Evolutionary conservation across 2,888 invertebrate species (phyloP).

Genomic region (Amblyjoppa fuscipennis): DNA sequence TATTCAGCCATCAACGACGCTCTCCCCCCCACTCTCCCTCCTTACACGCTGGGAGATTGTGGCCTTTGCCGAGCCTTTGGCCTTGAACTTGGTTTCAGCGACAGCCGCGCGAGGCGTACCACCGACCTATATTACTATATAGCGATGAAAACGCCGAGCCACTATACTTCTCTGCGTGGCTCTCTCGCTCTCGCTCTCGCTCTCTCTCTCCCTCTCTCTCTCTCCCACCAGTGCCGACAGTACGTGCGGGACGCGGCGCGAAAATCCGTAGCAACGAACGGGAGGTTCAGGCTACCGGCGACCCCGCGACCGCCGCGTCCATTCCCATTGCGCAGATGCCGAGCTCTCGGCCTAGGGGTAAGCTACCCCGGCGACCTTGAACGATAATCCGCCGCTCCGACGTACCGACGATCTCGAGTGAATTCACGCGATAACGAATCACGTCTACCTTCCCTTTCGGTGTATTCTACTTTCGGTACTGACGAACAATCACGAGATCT

Average conservation of each 20-base stretch:
- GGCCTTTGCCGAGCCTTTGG: slow-evolving; percentile 85
- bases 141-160: slow-evolving; percentile 59
- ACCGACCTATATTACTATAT: slow-evolving; percentile 82
- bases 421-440: neutral
- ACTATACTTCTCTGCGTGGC: slow-evolving; percentile 36
- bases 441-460: too few species aligned
- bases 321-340: slow-evolving; percentile 75
- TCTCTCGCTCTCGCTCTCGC: slow-evolving; percentile 3
- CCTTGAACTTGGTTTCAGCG: slow-evolving; percentile 86
- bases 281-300: slow-evolving; percentile 32
- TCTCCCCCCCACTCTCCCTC: slow-evolving; percentile 66
- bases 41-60: slow-evolving; percentile 77
- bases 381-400: slow-evolving; percentile 70
- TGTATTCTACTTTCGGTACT: neutral
- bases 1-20: slow-evolving; percentile 82
- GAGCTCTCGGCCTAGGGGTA: slow-evolving; percentile 73
- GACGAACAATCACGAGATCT: neutral
- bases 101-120: slow-evolving; percentile 84
- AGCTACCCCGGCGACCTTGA: slow-evolving; percentile 78
- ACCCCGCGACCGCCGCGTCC: slow-evolving; percentile 24
- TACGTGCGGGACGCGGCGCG: slow-evolving; percentile 18
- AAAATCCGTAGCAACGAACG: slow-evolving; percentile 71
- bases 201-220: neutral
- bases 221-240: neutral
- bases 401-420: slow-evolving; percentile 16